Evolutionary conservation across 1,140 invertebrate genomes (phyloP).

Genomic region (Papilio aristodemus): DNA sequence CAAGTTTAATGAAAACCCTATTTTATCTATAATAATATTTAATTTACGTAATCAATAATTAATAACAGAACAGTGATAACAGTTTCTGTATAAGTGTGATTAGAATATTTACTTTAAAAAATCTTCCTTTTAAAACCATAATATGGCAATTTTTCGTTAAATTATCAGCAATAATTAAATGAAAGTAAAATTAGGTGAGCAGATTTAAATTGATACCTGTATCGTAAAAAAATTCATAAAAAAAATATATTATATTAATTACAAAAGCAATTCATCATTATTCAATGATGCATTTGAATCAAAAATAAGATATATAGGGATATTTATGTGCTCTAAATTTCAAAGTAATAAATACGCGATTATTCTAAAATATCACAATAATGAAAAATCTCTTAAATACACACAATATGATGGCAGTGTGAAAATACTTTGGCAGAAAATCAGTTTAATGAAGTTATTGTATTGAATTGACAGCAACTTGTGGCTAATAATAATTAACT

Average conservation of each 20-base stretch:
- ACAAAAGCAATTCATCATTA: too few relatives aligned
- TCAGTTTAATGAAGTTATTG: too few relatives aligned
- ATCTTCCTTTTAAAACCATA: neutral
- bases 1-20: neutral
- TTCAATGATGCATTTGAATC: neutral
- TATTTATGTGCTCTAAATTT: constrained; percentile 1
- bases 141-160: too few relatives aligned
- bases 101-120: neutral
- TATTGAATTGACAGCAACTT: too few relatives aligned
- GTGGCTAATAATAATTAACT: too few relatives aligned
- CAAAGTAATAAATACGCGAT: neutral
- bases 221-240: too few relatives aligned
- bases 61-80: neutral
- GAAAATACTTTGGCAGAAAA: neutral
- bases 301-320: neutral
- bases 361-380: constrained; percentile 16
- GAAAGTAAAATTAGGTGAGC: too few relatives aligned
- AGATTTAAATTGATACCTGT: too few relatives aligned
- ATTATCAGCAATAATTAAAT: too few relatives aligned
- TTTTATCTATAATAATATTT: neutral
- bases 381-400: constrained; percentile 7
- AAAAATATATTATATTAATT: too few relatives aligned
- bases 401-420: neutral
- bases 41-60: neutral
- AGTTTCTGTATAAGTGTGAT: neutral